Base-by-base conservation (phyloP, 2,797 vertebrate genomes). In the Melanotaenia parkinsoni region DNA sequence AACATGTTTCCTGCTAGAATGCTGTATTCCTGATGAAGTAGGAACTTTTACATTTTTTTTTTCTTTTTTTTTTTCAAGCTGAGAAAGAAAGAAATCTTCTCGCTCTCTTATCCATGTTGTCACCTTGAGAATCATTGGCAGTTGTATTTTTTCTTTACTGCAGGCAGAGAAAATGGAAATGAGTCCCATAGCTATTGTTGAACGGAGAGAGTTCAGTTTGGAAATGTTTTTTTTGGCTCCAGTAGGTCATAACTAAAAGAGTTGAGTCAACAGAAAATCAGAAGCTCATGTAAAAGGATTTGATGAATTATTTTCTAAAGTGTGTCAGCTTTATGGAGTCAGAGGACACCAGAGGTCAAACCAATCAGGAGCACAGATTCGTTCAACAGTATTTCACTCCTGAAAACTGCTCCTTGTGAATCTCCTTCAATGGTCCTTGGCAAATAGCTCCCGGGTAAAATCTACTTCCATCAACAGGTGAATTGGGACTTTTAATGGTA, bases 281-380 rank as follows among this genome's bases (percentile, higher is more conserved):
- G 89, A 90, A 74, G 82, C 79, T 79, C 77, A 86, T 86, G 91
- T 91, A 50, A 94, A 94, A 95, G 90, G 93, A 94, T 95, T 95
- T 94, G 91, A 91, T 94, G 83, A 92, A 86, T 94, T 93, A 89
- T 79, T 81, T 80, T 65, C 38, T 58, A 62, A 88, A 88, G 72
- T 74, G 74, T 87, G 67, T 86, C 82, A 71, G 84, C 64, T 78
- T 79, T 83, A 78, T 56, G 53, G 72, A 85, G 78, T 82, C 72
- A 58, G 82, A 83, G 89, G 85, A 91, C 82, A 59, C 16, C 53
- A 51, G 65, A 81, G 85, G 87, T 90, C 87, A 86, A 83, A 81
- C 30, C 65, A 76, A 83, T 76, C 72, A 84, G 67, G 58, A 84
- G 67, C 64, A 10, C 37, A 72, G 67, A 79, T 69, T 57, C 51